Evolutionary conservation across 1,140 invertebrate species (phyloP).

Genomic region (Mesaphorura yosii): DNA sequence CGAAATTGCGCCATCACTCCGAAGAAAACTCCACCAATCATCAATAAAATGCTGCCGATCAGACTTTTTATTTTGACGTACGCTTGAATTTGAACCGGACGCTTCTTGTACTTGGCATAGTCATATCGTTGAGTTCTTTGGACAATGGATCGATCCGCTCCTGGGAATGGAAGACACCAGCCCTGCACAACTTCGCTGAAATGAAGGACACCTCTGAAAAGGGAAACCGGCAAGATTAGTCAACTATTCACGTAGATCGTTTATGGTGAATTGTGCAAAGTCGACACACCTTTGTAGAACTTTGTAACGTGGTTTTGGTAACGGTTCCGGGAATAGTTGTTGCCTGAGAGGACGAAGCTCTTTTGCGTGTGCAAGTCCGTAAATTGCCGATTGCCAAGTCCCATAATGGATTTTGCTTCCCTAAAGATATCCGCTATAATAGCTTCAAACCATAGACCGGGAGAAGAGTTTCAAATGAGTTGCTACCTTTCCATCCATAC

Average conservation of each 20-base stretch:
- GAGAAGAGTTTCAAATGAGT: too few relatives aligned
- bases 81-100: constrained; percentile 55
- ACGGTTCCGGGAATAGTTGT: constrained; percentile 50
- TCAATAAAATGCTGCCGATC: constrained; percentile 38
- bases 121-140: constrained; percentile 61
- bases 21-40: constrained; percentile 50
- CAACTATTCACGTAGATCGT: not conserved
- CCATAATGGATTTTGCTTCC: constrained; percentile 52
- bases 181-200: constrained; percentile 32
- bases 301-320: constrained; percentile 46
- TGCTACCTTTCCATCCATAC: not conserved
- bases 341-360: constrained; percentile 51
- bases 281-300: not conserved
- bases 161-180: constrained; percentile 67
- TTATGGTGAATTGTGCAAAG: not conserved
- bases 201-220: constrained; percentile 5
- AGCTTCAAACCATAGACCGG: too few relatives aligned
- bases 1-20: constrained; percentile 51
- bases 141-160: constrained; percentile 64
- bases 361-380: constrained; percentile 51
- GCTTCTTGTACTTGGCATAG: constrained; percentile 51
- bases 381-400: constrained; percentile 72
- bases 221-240: not conserved
- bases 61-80: constrained; percentile 46
- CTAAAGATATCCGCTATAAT: too few relatives aligned